Base-by-base conservation (phyloP, 2,888 invertebrate species). In the Temnothorax unifasciatus region DNA sequence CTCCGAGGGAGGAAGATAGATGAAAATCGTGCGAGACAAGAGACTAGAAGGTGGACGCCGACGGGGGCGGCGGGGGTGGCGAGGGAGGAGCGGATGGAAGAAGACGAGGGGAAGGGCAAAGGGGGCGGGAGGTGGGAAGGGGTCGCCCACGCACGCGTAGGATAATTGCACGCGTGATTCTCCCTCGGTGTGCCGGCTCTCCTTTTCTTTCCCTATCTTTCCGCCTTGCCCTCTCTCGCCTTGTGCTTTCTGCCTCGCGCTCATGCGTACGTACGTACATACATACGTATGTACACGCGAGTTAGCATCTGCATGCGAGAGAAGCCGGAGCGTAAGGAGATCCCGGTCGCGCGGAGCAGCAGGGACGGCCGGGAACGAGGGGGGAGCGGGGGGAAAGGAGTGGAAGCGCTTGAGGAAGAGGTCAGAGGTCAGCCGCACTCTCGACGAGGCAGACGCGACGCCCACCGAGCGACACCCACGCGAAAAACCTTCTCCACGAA, bases 401-500 rank as follows among this genome's bases (percentile, higher is more conserved):
- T 83, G 90, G 88, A 88, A 88, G 90, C 90, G 90, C 88, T 85
- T 89, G 89, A 87, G 87, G 84, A 89, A 89, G 89, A 90, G 93
- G 94, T 94, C 93, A 93, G 92, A 90, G 94, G 94, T 94, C 93
- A 94, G 92, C 92, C 90, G 92, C 92, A 92, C 93, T 93, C 93
- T 94, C 93, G 93, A 92, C 92, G 92, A 93, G 92, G 93, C 92
- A 94, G 94, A 93, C 93, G 92, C 93, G 93, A 94, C 94, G 94
- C 94, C 94, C 94, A 94, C 94, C 92, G 90, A 93, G 93, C 93
- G 94, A 94, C 95, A 94, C 95, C 94, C 94, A 94, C 95, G 93
- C 94, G 91, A 93, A 93, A 93, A 94, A 92, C 90, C 88, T 89
- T 89, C 89, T 86, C 87, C 84, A 85, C 87, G 86, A 84, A 81